Conservation (phyloP, 2,888 invertebrate genomes). For the Phanerotoma sp. region DNA sequence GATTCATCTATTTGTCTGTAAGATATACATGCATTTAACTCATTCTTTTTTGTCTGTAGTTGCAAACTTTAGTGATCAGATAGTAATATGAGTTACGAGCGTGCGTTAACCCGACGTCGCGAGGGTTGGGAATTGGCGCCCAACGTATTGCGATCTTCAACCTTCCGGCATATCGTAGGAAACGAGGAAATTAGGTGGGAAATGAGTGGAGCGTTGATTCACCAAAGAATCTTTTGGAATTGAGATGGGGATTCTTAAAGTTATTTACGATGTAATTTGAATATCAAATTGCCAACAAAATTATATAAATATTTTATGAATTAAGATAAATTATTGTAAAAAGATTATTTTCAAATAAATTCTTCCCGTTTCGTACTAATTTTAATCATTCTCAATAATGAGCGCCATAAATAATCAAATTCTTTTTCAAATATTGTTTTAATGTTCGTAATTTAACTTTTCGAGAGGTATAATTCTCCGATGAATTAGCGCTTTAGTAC, state of each 20-base stretch:
- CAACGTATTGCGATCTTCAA: constrained; percentile 25
- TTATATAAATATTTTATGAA: no score
- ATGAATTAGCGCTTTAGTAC: no score
- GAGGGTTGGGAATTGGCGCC: constrained; percentile 11
- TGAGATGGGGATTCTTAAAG: neutral
- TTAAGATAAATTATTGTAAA: no score
- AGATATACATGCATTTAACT: neutral
- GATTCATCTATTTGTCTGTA: neutral
- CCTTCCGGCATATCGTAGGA: constrained; percentile 26
- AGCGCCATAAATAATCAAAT: no score
- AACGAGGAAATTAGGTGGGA: constrained; percentile 33
- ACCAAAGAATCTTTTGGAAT: constrained; percentile 3
- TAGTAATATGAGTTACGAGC: constrained; percentile 21
- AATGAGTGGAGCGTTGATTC: constrained; percentile 17
- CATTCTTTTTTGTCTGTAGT: neutral
- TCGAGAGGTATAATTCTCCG: no score
- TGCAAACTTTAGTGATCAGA: constrained; percentile 16
- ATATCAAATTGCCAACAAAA: neutral
- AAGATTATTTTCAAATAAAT: no score
- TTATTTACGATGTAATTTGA: neutral
- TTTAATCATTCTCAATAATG: no score
- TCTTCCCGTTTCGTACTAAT: no score
- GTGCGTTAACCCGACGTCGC: constrained; percentile 10
- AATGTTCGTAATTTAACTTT: no score
- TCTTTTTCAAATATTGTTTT: no score